A percentile compares a stretch with the other conserved stretches of the same genome.
Conservation (phyloP, 2,113 vertebrate species). For the Callipepla californica region DNA sequence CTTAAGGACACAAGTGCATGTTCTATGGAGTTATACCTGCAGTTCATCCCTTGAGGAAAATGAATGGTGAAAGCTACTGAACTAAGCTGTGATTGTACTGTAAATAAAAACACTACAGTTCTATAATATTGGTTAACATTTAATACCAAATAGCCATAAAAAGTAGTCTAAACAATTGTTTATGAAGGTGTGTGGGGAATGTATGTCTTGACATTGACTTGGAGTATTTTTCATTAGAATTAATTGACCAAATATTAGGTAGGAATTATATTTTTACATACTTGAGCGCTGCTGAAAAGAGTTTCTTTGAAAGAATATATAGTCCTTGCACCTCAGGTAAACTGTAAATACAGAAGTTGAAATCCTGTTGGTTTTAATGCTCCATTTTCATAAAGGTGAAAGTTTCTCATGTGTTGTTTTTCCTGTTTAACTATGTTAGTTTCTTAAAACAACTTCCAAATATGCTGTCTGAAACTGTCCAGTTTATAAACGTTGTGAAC, state of each 20-base stretch:
- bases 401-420: constrained; percentile 48
- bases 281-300: constrained; percentile 82
- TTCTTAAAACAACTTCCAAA: constrained; percentile 42
- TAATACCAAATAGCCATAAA: constrained; percentile 82
- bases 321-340: constrained; percentile 84
- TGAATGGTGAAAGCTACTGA: constrained; percentile 78
- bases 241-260: constrained; percentile 82
- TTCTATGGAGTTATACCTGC: constrained; percentile 22
- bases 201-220: constrained; percentile 75
- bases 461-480: constrained; percentile 59
- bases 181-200: constrained; percentile 72
- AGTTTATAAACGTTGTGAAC: constrained; percentile 49
- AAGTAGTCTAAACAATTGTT: constrained; percentile 65
- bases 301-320: constrained; percentile 70
- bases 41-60: constrained; percentile 66
- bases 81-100: constrained; percentile 84
- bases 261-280: constrained; percentile 80
- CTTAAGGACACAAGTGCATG: constrained; percentile 41
- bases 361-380: constrained; percentile 69
- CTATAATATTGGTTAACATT: constrained; percentile 71
- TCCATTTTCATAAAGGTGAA: constrained; percentile 36
- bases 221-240: constrained; percentile 78
- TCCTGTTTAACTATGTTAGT: constrained; percentile 62
- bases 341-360: constrained; percentile 72
- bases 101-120: constrained; percentile 82